Conservation (phyloP, 2,113 vertebrate species). For the Hemiprocne comata region DNA sequence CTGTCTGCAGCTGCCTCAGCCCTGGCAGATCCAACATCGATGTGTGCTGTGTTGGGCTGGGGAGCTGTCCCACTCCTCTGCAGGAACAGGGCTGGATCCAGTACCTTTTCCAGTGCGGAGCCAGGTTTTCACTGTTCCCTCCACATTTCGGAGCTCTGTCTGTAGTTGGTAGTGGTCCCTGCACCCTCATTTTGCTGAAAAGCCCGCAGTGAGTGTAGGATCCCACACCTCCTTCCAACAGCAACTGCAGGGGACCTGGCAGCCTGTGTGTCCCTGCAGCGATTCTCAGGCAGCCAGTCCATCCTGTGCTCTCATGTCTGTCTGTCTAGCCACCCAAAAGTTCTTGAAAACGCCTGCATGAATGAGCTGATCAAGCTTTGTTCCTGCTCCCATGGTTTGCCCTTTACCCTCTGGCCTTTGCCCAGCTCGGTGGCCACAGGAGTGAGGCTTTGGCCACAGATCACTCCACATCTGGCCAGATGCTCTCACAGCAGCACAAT, state of each 20-base stretch:
- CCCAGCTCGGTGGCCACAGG: neutral
- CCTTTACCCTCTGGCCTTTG: slow-evolving; percentile 69
- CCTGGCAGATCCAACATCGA: neutral
- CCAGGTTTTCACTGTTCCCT: neutral
- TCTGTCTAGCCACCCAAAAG: neutral
- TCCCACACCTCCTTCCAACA: neutral
- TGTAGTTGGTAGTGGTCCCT: neutral
- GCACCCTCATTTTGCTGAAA: neutral
- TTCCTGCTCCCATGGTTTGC: slow-evolving; percentile 1
- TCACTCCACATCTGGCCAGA: slow-evolving; percentile 47
- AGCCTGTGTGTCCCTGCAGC: neutral
- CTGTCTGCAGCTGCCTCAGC: no score
- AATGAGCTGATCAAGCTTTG: slow-evolving; percentile 49
- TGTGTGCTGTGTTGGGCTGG: no score
- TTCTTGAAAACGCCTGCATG: slow-evolving; percentile 40
- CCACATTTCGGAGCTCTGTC: neutral
- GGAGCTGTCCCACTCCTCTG: neutral
- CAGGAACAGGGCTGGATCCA: neutral
- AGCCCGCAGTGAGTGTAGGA: neutral
- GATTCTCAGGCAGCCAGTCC: neutral
- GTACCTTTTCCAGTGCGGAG: neutral
- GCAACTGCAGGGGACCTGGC: neutral
- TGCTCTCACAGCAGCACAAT: neutral
- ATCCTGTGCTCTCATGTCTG: neutral
- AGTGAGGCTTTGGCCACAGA: slow-evolving; percentile 16